phyloP scores from a whole-genome alignment of 2,113 vertebrate genomes.

The Grus americana region DNA sequence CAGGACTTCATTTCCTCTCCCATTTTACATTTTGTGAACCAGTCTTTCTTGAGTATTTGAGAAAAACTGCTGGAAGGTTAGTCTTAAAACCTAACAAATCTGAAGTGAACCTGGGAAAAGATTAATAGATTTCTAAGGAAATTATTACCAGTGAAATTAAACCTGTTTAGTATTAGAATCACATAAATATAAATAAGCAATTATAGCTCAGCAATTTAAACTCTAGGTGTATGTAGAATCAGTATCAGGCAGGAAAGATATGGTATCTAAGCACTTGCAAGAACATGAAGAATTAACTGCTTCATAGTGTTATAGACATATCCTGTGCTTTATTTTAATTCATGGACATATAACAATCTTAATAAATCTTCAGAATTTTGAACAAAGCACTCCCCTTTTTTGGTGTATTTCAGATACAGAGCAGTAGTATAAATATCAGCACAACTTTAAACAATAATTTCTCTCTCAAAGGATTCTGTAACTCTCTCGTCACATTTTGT shows the following conservation, averaged over 20 bases:
- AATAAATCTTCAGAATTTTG: background rate
- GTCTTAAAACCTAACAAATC: background rate
- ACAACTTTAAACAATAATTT: background rate
- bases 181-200: background rate
- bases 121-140: background rate
- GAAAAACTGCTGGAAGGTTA: background rate
- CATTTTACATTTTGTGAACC: background rate
- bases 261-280: accelerated
- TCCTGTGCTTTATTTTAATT: background rate
- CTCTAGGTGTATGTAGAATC: background rate
- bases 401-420: background rate
- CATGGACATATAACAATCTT: background rate
- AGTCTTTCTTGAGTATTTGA: background rate
- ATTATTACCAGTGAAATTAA: background rate
- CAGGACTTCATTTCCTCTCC: background rate
- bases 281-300: background rate
- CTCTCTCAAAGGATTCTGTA: background rate
- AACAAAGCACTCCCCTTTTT: background rate
- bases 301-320: background rate
- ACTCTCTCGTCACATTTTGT: background rate
- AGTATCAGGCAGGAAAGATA: background rate
- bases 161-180: background rate
- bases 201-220: background rate
- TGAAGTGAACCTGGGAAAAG: background rate
- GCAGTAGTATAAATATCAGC: background rate